A percentile compares a stretch with the other conserved stretches of the same genome.
Evolutionary conservation across 2,888 invertebrate species (phyloP).

Genomic region (Drosophila leonis): DNA sequence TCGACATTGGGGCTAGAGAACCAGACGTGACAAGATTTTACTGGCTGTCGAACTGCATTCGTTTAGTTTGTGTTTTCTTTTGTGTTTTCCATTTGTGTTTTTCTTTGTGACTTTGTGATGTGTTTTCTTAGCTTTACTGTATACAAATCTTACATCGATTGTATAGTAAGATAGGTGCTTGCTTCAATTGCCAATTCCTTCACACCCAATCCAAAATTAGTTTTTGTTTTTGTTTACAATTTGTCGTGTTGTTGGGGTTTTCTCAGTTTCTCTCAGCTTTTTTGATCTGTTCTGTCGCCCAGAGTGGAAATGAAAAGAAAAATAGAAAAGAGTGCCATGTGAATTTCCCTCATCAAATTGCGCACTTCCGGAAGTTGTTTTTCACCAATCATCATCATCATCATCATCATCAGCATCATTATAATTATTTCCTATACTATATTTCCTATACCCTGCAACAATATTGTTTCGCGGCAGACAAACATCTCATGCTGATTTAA

Average conservation of each 20-base stretch:
- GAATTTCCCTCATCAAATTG: conserved; percentile 62
- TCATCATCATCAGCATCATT: conserved; percentile 25
- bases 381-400: conserved; percentile 27
- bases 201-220: conserved; percentile 16
- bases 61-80: conserved; percentile 50
- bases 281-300: conserved; percentile 20
- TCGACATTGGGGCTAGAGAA: conserved; percentile 63
- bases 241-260: conserved; percentile 22
- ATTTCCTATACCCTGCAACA: conserved; percentile 8
- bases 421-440: conserved; percentile 46
- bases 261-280: conserved; percentile 1
- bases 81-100: conserved; percentile 23
- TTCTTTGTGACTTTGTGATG: conserved; percentile 22
- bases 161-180: conserved; percentile 8
- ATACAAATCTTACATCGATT: conserved; percentile 9
- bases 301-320: conserved; percentile 21
- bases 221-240: conserved; percentile 37
- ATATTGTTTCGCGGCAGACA: not conserved
- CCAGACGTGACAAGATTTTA: conserved; percentile 69
- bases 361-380: conserved; percentile 71
- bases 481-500: not conserved
- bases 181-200: conserved; percentile 31
- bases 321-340: conserved; percentile 24
- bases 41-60: conserved; percentile 67
- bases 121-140: conserved; percentile 13